These are phyloP conservation scores for Cyphomyrus plagiostoma DNA, from an alignment of 2,113 vertebrate species.

Conservation along the genomic window DNA sequence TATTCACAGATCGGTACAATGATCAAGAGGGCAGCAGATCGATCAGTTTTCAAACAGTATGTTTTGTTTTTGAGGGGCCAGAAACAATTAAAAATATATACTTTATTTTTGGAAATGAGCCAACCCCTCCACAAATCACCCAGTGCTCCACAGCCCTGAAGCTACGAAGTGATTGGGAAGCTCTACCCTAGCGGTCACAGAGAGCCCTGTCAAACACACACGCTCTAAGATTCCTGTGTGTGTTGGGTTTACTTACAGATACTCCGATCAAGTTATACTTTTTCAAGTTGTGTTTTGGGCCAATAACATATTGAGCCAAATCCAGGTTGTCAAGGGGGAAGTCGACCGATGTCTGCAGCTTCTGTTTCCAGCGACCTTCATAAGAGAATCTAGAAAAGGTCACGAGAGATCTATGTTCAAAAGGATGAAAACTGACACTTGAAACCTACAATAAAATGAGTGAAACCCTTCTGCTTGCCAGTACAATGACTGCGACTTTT, in stretches of 20 bases:
- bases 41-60: not conserved
- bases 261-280: slow-evolving; percentile 88
- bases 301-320: slow-evolving; percentile 87
- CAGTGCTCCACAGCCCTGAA: not conserved
- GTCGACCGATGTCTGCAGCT: slow-evolving; percentile 89
- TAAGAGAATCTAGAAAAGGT: slow-evolving; percentile 78
- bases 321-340: slow-evolving; percentile 89
- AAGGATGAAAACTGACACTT: not conserved
- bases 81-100: not conserved
- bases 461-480: not conserved
- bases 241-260: slow-evolving; percentile 77
- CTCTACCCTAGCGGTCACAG: not conserved
- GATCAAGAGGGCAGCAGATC: too few relatives aligned
- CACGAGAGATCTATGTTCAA: not conserved
- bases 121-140: not conserved
- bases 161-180: not conserved
- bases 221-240: not conserved
- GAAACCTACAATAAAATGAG: not conserved
- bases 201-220: not conserved
- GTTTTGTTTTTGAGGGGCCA: not conserved
- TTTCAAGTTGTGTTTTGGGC: slow-evolving; percentile 78
- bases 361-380: slow-evolving; percentile 95
- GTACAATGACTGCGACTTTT: slow-evolving; percentile 23
- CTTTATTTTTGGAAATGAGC: not conserved
- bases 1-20: not conserved